phyloP scores from a whole-genome alignment of 1,140 invertebrate species.

The Drosophila tristis region DNA sequence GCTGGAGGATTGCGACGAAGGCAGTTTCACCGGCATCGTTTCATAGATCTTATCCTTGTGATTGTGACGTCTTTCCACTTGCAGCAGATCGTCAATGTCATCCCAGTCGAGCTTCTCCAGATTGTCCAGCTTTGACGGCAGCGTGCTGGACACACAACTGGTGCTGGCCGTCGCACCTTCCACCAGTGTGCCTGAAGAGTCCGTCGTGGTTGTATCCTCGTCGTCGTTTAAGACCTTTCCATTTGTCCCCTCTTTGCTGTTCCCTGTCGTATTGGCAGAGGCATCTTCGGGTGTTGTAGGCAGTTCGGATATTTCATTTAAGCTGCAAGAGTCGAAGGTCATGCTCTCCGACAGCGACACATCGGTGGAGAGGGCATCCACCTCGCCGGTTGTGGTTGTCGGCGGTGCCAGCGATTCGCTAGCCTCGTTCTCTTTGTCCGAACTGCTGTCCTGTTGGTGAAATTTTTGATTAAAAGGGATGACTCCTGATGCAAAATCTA shows the following conservation, averaged over 20 bases:
- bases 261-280: slow-evolving; percentile 86
- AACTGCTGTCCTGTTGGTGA: slow-evolving; percentile 63
- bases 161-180: slow-evolving; percentile 81
- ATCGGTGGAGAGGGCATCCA: slow-evolving; percentile 78
- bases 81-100: slow-evolving; percentile 89
- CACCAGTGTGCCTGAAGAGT: slow-evolving; percentile 62
- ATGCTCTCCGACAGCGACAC: slow-evolving; percentile 83
- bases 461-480: neutral
- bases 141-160: slow-evolving; percentile 86
- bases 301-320: slow-evolving; percentile 76
- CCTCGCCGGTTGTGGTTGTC: slow-evolving; percentile 67
- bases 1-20: slow-evolving; percentile 85
- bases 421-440: slow-evolving; percentile 80
- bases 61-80: slow-evolving; percentile 88
- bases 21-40: slow-evolving; percentile 89
- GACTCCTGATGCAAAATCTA: neutral
- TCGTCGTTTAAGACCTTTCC: slow-evolving; percentile 54
- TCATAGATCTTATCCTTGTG: slow-evolving; percentile 89
- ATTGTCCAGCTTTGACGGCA: slow-evolving; percentile 89
- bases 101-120: slow-evolving; percentile 88
- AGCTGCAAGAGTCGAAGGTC: slow-evolving; percentile 81
- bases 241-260: slow-evolving; percentile 84
- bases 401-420: slow-evolving; percentile 76
- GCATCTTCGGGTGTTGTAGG: slow-evolving; percentile 81
- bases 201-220: slow-evolving; percentile 69